A percentile compares a stretch with the other conserved stretches of the same genome.
Evolutionary conservation across 2,888 invertebrate genomes (phyloP).

Genomic region (Conops quadrifasciatus): DNA sequence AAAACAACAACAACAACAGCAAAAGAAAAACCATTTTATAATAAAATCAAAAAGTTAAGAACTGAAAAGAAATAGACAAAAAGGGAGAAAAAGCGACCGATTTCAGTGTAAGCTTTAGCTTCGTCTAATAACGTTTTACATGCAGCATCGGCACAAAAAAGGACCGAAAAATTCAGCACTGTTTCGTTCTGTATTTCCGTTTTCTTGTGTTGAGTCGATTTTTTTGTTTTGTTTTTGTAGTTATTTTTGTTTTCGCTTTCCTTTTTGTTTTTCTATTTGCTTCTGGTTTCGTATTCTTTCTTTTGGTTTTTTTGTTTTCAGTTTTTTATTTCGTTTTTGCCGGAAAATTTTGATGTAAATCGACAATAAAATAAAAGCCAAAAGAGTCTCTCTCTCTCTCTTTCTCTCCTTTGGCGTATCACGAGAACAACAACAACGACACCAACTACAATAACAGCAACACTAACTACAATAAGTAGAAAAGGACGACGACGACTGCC

Average conservation of each 20-base stretch:
- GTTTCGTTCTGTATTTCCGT: background rate
- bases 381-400: too few relatives aligned
- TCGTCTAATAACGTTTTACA: background rate
- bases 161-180: too few relatives aligned
- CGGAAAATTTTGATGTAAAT: slow-evolving; percentile 33
- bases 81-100: background rate
- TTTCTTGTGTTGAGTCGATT: background rate
- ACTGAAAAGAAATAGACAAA: background rate
- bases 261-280: background rate
- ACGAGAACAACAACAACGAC: slow-evolving; percentile 3
- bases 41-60: background rate
- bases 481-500: background rate
- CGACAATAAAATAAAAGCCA: slow-evolving; percentile 34
- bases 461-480: background rate
- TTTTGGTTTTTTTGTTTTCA: background rate
- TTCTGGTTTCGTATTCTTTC: background rate
- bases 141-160: too few relatives aligned
- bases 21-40: background rate
- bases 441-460: slow-evolving; percentile 4
- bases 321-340: slow-evolving; percentile 1
- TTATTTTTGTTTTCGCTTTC: background rate
- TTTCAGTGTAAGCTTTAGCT: background rate
- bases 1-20: background rate
- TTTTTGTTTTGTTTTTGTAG: background rate
- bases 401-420: background rate